Evolutionary conservation across 2,888 invertebrate genomes (phyloP), one percentile per base, ranked within the genome.

Genomic region (Drosophila borborema): DNA sequence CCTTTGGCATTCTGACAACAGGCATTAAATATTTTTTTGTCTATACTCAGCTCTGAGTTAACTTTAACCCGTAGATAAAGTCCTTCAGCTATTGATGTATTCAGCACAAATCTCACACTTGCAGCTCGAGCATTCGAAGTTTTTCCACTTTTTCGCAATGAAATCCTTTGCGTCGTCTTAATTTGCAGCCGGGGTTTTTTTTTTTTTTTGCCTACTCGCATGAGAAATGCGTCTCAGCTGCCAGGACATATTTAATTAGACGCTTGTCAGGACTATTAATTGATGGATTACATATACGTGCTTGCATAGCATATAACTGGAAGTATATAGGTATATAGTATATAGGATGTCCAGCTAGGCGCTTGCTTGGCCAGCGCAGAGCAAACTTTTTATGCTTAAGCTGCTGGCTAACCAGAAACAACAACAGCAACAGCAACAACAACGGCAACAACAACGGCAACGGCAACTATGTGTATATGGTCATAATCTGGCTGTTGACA

Each of bases 221-320:
- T 41, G 45, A 23, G 53, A 34, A 48, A 31, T 59, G 68, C 69
- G 53, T 62, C 61, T 60, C 64, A 69, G 65, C 75, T 72, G 75
- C 59, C 85, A 67, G 73, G 80, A 80, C 81, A 75, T 69, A 86
- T 82, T 83, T 83, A 83, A 83, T 83, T 83, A 83, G 86, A 74
- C 80, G 77, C 83, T 74, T 83, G 85, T 86, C 86, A 80, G 72
- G 70, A 73, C 80, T 77, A 77, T 77, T 83, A 83, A 85, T 85
- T 82, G 85, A 82, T 82, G 85, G 82, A 85, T 82, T 85, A 76
- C 72, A 64, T 64, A 64, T 65, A 64, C 23, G 41, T 49, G 36
- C 18, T 41, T 18, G 51, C 36, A 55, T 60, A 20, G 31, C 40
- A 18, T 6, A 36, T 41, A 61, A 18, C 18, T n/a, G 28, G 12